A percentile compares a stretch with the other conserved stretches of the same genome.
Conservation (phyloP, 2,888 invertebrate genomes). For the Troides aeacus region DNA sequence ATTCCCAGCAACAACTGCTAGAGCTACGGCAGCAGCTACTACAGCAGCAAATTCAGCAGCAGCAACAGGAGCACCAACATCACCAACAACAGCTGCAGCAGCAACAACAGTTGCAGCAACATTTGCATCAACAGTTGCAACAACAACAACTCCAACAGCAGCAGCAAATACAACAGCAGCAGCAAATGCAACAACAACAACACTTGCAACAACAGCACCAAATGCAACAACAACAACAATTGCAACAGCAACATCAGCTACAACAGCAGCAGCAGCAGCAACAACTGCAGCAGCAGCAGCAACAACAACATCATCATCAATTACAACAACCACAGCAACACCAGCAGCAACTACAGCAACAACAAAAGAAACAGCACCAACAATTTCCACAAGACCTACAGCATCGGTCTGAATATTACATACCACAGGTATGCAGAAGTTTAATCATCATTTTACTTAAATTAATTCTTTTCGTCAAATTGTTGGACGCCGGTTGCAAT, state of each 20-base stretch:
- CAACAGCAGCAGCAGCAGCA: slow-evolving; percentile 55
- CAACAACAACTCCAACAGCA: slow-evolving; percentile 47
- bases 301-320: slow-evolving; percentile 59
- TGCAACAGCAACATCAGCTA: slow-evolving; percentile 56
- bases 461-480: background rate
- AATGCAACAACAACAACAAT: slow-evolving; percentile 56
- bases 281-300: slow-evolving; percentile 57
- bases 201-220: slow-evolving; percentile 33
- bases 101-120: slow-evolving; percentile 54
- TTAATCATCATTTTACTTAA: background rate
- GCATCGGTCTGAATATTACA: slow-evolving; percentile 57
- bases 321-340: slow-evolving; percentile 53
- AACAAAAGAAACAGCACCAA: slow-evolving; percentile 52
- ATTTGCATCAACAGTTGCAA: slow-evolving; percentile 52
- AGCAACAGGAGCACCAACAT: slow-evolving; percentile 53
- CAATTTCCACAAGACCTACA: slow-evolving; percentile 57
- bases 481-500: background rate
- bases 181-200: slow-evolving; percentile 52
- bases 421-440: slow-evolving; percentile 46
- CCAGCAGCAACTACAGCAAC: slow-evolving; percentile 54
- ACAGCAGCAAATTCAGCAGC: slow-evolving; percentile 59
- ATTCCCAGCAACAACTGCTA: slow-evolving; percentile 55
- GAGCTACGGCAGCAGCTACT: slow-evolving; percentile 60
- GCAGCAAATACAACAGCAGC: slow-evolving; percentile 49
- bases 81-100: slow-evolving; percentile 58